Evolutionary conservation across 2,113 vertebrate species (phyloP).

Genomic region (Hippocampus comes): DNA sequence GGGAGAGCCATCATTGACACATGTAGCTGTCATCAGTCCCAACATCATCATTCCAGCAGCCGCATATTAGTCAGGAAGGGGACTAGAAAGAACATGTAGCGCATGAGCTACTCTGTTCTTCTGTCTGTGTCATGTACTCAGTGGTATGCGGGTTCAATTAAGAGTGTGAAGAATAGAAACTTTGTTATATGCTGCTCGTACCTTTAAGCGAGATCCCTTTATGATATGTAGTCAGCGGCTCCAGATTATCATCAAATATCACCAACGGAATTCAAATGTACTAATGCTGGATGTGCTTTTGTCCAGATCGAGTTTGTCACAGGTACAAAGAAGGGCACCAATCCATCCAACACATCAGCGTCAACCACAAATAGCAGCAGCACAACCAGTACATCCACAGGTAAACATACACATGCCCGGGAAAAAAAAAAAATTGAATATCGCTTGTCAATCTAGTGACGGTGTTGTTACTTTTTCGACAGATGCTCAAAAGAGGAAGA

Average conservation of each 20-base stretch:
- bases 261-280: not conserved
- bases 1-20: not conserved
- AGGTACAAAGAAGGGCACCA: slow-evolving; percentile 92
- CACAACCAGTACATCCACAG: slow-evolving; percentile 83
- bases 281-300: not conserved
- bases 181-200: not conserved
- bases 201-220: not conserved
- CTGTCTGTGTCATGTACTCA: not conserved
- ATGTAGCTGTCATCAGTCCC: slow-evolving; percentile 18
- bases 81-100: slow-evolving; percentile 41
- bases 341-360: slow-evolving; percentile 77
- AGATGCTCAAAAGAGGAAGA: slow-evolving; percentile 98
- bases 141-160: not conserved
- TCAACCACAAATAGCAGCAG: slow-evolving; percentile 80
- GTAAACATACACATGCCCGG: slow-evolving; percentile 58
- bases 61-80: slow-evolving; percentile 1
- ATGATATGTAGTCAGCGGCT: not conserved
- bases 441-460: no score
- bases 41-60: slow-evolving; percentile 6
- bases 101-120: not conserved
- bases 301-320: slow-evolving; percentile 96
- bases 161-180: not conserved
- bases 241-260: not conserved
- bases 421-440: no score
- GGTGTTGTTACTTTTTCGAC: slow-evolving; percentile 15